A percentile compares a stretch with the other conserved stretches of the same genome.
Evolutionary conservation across 2,888 invertebrate species (phyloP).

Genomic region (Pseudanteris insignis): DNA sequence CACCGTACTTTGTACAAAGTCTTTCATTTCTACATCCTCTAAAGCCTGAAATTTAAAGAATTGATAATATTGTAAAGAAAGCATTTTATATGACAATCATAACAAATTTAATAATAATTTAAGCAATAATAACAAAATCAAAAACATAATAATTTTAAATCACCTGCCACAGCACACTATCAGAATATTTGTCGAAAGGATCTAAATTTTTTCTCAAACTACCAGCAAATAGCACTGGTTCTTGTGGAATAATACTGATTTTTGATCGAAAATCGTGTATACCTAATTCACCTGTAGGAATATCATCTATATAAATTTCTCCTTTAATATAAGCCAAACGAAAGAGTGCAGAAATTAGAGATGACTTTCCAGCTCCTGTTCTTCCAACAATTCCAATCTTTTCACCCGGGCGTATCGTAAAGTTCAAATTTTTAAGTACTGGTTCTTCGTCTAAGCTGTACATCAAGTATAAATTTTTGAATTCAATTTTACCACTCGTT

Average conservation of each 20-base stretch:
- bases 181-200: constrained; percentile 71
- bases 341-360: constrained; percentile 76
- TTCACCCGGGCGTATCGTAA: constrained; percentile 69
- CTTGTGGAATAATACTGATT: constrained; percentile 74
- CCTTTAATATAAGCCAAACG: constrained; percentile 75
- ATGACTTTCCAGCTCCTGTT: constrained; percentile 75
- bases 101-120: too few species aligned
- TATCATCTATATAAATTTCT: constrained; percentile 74
- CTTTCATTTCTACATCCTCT: constrained; percentile 78
- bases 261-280: constrained; percentile 71
- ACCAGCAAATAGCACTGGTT: constrained; percentile 69
- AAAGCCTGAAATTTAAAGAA: constrained; percentile 64
- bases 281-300: constrained; percentile 71
- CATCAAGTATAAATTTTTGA: constrained; percentile 68
- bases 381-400: constrained; percentile 76
- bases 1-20: constrained; percentile 71
- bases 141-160: background rate
- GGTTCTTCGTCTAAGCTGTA: constrained; percentile 64
- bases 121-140: too few species aligned
- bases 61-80: too few species aligned
- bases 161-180: constrained; percentile 66
- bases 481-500: constrained; percentile 67
- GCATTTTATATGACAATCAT: too few species aligned
- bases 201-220: constrained; percentile 73
- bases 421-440: constrained; percentile 70